Conservation (phyloP, 2,113 vertebrate species). For the Antechinus flavipes region DNA sequence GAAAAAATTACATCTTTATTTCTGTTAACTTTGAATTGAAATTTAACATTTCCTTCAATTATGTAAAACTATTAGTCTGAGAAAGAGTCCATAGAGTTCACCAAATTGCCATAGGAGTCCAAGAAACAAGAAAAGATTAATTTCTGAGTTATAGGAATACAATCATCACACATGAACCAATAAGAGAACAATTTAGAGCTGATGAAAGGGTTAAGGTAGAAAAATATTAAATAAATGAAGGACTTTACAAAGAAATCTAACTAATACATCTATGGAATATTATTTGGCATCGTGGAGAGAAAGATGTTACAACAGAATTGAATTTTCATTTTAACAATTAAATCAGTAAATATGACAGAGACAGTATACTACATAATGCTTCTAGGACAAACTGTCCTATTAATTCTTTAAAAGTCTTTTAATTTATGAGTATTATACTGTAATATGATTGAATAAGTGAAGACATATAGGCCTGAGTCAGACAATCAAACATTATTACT, state of each 20-base stretch:
- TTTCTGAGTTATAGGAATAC: constrained; percentile 9
- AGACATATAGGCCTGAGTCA: constrained; percentile 75
- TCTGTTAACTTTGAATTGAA: not conserved
- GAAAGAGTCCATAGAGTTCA: not conserved
- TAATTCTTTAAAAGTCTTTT: constrained; percentile 80
- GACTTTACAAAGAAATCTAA: constrained; percentile 36
- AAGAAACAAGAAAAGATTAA: not conserved
- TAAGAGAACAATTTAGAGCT: constrained; percentile 6
- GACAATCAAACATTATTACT: constrained; percentile 73
- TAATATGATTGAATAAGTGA: constrained; percentile 76
- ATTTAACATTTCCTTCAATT: not conserved
- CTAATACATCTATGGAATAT: constrained; percentile 41
- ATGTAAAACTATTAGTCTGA: not conserved
- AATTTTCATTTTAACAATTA: constrained; percentile 55
- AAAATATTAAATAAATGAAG: constrained; percentile 41
- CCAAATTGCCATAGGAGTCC: not conserved
- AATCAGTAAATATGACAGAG: constrained; percentile 67
- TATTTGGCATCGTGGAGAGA: constrained; percentile 35
- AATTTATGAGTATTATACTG: constrained; percentile 74
- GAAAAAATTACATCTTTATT: not conserved
- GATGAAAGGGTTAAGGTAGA: not conserved
- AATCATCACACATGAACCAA: constrained; percentile 8
- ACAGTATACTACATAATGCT: constrained; percentile 53
- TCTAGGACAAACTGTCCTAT: constrained; percentile 70
- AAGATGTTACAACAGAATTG: constrained; percentile 37